phyloP scores from a whole-genome alignment of 2,113 vertebrate species.

The Climacteris rufus region DNA sequence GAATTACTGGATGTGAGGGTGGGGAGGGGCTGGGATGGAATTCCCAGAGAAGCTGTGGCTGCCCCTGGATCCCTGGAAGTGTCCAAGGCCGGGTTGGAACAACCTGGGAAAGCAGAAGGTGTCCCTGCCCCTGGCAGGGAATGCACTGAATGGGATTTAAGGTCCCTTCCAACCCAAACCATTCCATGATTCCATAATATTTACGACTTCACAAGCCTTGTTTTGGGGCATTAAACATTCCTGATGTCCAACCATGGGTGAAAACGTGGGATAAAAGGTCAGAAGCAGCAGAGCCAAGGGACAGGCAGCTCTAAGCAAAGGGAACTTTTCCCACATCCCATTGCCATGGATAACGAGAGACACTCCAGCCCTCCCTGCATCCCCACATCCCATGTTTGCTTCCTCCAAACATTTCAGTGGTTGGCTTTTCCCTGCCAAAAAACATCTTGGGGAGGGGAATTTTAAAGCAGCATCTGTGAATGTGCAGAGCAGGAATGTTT shows the following conservation, averaged over 20 bases:
- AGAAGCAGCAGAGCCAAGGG: not conserved
- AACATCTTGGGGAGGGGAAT: not conserved
- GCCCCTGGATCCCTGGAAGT: not conserved
- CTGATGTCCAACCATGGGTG: not conserved
- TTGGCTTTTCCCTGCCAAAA: not conserved
- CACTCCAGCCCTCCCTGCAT: not conserved
- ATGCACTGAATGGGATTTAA: not conserved
- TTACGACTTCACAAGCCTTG: not conserved
- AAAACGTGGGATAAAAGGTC: not conserved
- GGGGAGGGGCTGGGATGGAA: not conserved
- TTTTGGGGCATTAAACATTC: not conserved
- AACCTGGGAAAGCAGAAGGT: fast-evolving
- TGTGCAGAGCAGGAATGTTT: not conserved
- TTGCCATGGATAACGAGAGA: not conserved
- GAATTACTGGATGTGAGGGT: not conserved
- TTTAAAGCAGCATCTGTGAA: not conserved
- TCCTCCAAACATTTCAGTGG: not conserved
- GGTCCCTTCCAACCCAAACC: not conserved
- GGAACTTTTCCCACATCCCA: not conserved
- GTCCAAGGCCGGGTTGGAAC: not conserved
- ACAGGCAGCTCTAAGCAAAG: not conserved
- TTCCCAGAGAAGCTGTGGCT: not conserved
- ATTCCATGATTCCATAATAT: not conserved
- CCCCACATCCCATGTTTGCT: not conserved
- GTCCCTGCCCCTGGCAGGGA: not conserved